Conservation (phyloP, 2,888 invertebrate genomes). For the Drosophila kuntzei region DNA sequence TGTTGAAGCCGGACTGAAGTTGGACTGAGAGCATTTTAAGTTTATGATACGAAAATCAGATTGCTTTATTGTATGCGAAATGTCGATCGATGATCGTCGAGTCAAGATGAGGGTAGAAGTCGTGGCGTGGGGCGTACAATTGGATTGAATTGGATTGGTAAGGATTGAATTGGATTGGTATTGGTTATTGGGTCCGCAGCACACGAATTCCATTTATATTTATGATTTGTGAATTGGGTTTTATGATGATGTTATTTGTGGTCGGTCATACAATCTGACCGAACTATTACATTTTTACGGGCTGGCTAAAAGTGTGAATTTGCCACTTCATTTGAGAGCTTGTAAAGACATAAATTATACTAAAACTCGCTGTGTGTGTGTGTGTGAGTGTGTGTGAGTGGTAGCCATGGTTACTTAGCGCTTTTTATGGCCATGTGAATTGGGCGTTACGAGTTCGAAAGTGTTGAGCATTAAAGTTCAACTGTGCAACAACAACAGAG, state of each 20-base stretch:
- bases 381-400: conserved; percentile 29
- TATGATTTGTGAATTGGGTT: conserved; percentile 84
- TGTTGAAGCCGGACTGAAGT: conserved; percentile 45
- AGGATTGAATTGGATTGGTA: conserved; percentile 31
- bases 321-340: conserved; percentile 82
- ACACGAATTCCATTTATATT: conserved; percentile 82
- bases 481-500: conserved; percentile 42
- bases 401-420: conserved; percentile 58
- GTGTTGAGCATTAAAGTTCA: conserved; percentile 68
- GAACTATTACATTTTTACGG: conserved; percentile 79
- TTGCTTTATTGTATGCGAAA: conserved; percentile 80
- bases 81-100: conserved; percentile 65
- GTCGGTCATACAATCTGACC: conserved; percentile 36
- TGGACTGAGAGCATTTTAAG: conserved; percentile 63
- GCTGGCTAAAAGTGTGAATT: conserved; percentile 79
- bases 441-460: conserved; percentile 57
- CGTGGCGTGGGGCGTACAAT: conserved; percentile 47
- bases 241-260: conserved; percentile 80
- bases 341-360: conserved; percentile 76
- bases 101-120: conserved; percentile 17
- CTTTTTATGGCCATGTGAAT: conserved; percentile 73
- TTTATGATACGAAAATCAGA: conserved; percentile 79
- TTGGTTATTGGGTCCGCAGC: conserved; percentile 22
- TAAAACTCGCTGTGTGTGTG: conserved; percentile 1
- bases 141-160: conserved; percentile 38